These are phyloP conservation scores for Hepsetus odoe DNA, from an alignment of 2,113 vertebrate species.

Conservation along the genomic window DNA sequence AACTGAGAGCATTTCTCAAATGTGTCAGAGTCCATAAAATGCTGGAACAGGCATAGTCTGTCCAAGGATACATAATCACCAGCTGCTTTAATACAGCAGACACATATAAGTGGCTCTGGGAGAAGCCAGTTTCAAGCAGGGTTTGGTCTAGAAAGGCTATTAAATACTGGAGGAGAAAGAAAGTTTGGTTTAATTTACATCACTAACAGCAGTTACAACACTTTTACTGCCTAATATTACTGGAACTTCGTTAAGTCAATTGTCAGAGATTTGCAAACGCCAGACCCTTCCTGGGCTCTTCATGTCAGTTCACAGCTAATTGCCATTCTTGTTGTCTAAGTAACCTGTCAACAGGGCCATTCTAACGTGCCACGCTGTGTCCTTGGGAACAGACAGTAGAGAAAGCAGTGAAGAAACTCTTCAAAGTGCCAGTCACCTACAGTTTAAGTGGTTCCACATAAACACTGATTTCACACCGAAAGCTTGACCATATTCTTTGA, in stretches of 20 bases:
- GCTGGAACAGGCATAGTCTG: neutral
- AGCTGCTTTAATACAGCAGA: conserved; percentile 26
- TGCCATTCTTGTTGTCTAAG: conserved; percentile 74
- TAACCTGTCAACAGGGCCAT: conserved; percentile 64
- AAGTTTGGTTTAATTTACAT: conserved; percentile 58
- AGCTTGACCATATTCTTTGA: neutral
- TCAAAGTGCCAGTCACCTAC: conserved; percentile 36
- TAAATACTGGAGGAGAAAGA: conserved; percentile 44
- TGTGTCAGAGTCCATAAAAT: conserved; percentile 13
- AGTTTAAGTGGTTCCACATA: neutral
- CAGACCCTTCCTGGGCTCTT: conserved; percentile 38
- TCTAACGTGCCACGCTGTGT: conserved; percentile 61
- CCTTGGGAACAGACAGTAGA: conserved; percentile 64
- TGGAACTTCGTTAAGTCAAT: conserved; percentile 54
- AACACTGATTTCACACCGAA: neutral
- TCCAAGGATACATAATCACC: conserved; percentile 28
- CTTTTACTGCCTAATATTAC: conserved; percentile 55
- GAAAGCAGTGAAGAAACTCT: conserved; percentile 2
- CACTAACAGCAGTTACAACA: conserved; percentile 51
- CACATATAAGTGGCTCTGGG: conserved; percentile 34
- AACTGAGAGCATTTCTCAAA: conserved; percentile 9
- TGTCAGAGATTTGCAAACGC: conserved; percentile 49
- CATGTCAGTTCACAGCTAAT: conserved; percentile 57
- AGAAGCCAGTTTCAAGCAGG: conserved; percentile 43
- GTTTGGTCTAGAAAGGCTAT: conserved; percentile 43